Conservation (phyloP, 2,888 invertebrate species). For the Dromius quadrimaculatus region DNA sequence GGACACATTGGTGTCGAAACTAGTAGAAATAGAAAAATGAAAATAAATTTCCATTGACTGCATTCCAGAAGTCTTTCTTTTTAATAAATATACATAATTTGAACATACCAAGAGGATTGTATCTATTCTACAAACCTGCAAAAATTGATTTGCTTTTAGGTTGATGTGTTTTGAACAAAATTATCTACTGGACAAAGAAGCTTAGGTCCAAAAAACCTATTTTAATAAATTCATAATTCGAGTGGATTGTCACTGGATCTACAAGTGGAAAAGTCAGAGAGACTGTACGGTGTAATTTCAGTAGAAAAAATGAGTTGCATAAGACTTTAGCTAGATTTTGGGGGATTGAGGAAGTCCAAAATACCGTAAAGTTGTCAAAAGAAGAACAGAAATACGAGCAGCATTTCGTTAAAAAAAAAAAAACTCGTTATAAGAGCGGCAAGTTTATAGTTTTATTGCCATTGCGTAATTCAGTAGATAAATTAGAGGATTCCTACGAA, state of each 20-base stretch:
- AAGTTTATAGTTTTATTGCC: conserved; percentile 2
- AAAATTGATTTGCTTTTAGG: conserved; percentile 10
- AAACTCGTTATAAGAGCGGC: background rate
- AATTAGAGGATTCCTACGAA: background rate
- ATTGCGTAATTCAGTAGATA: background rate
- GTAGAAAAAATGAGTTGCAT: background rate
- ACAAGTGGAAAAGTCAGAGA: background rate
- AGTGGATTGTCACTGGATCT: background rate
- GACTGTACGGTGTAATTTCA: background rate
- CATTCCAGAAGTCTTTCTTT: too few relatives aligned
- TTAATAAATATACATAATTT: background rate
- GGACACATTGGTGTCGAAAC: too few relatives aligned
- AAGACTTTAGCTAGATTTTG: background rate
- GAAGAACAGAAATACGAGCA: background rate
- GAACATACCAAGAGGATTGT: background rate
- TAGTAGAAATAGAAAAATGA: too few relatives aligned
- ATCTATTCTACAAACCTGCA: background rate
- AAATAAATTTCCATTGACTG: too few relatives aligned
- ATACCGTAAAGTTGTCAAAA: background rate
- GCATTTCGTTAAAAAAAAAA: background rate
- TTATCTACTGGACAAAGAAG: background rate
- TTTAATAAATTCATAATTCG: conserved; percentile 1
- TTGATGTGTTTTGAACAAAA: background rate
- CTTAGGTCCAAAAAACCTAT: conserved; percentile 2
- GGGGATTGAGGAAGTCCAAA: background rate